Conservation (phyloP, 2,797 vertebrate genomes). For the Odontamblyopus lacepedii region DNA sequence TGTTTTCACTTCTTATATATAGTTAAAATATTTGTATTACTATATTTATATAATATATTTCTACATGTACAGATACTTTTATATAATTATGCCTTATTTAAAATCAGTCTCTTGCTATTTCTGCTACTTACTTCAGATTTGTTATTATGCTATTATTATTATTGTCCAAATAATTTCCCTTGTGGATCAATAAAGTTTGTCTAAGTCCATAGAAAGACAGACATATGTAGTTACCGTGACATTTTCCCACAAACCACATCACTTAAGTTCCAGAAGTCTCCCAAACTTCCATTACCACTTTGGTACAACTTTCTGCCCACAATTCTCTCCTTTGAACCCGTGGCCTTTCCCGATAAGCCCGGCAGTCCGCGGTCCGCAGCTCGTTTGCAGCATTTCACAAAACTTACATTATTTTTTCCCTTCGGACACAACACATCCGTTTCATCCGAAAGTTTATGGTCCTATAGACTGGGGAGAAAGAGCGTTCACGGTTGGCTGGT, state of each 20-base stretch:
- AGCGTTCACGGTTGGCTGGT: conserved; percentile 35
- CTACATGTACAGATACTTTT: no score
- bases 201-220: no score
- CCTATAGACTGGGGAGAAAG: conserved; percentile 40
- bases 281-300: conserved; percentile 32
- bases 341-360: conserved; percentile 38
- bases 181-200: no score
- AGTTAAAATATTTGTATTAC: no score
- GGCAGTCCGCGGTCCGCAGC: conserved; percentile 23
- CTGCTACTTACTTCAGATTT: no score
- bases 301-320: conserved; percentile 37
- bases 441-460: conserved; percentile 49
- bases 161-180: no score
- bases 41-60: no score
- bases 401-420: conserved; percentile 45
- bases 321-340: conserved; percentile 47
- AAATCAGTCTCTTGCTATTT: no score
- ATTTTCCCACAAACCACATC: conserved; percentile 1
- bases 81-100: no score
- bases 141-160: no score
- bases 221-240: neutral
- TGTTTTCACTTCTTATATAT: no score
- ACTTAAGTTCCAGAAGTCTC: conserved; percentile 43
- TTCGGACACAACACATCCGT: conserved; percentile 30
- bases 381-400: conserved; percentile 30